Percentiles rank a stretch among this genome's conserved stretches.
These are phyloP conservation scores for Silvanus unidentatus DNA, from an alignment of 2,888 invertebrate species.

Conservation along the genomic window DNA sequence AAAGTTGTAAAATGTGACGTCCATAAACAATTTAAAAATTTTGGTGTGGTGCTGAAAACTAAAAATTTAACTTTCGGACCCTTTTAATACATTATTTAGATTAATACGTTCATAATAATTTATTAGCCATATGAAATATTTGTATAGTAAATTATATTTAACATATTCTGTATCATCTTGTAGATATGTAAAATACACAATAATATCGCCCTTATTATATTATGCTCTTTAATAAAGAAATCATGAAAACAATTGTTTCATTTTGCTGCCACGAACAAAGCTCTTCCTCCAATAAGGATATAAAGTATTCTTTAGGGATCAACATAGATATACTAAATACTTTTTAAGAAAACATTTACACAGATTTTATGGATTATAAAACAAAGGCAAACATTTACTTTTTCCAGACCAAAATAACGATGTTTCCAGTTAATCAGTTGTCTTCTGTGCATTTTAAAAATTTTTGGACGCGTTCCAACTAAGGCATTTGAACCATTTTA, in stretches of 20 bases:
- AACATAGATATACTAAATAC: too few relatives aligned
- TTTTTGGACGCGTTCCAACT: too few relatives aligned
- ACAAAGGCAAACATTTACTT: too few relatives aligned
- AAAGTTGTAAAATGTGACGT: conserved; percentile 37
- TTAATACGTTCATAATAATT: conserved; percentile 16
- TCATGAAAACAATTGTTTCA: conserved; percentile 11
- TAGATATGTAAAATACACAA: conserved; percentile 41
- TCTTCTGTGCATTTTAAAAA: too few relatives aligned
- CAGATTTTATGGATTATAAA: too few relatives aligned
- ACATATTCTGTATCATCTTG: conserved; percentile 41
- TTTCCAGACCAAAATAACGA: too few relatives aligned
- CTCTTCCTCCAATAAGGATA: too few relatives aligned
- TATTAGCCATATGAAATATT: conserved; percentile 24
- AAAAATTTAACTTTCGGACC: conserved; percentile 29
- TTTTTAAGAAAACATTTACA: too few relatives aligned
- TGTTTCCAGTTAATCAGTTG: too few relatives aligned
- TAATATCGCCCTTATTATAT: conserved; percentile 22
- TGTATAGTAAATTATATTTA: conserved; percentile 35
- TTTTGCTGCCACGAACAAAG: too few relatives aligned
- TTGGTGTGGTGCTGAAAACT: conserved; percentile 43
- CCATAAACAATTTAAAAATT: conserved; percentile 33
- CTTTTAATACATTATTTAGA: conserved; percentile 16
- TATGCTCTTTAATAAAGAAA: conserved; percentile 38
- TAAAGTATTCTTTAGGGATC: too few relatives aligned
- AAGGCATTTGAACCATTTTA: too few relatives aligned